Evolutionary conservation across 2,797 vertebrate genomes (phyloP), one percentile per base, ranked within the genome.

Genomic region (Crocodylus rhombifer): DNA sequence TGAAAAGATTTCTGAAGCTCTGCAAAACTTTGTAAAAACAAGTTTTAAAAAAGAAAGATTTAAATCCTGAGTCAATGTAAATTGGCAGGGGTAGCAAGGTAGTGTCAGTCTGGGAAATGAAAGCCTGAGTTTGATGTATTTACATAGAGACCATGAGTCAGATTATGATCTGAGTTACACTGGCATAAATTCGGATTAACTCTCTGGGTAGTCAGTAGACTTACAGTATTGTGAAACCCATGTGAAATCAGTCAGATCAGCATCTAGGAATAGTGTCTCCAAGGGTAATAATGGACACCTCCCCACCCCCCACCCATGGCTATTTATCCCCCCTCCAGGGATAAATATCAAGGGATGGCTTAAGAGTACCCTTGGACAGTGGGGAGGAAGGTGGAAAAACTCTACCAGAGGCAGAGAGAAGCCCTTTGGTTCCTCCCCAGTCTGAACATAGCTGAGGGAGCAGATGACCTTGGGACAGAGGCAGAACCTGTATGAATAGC

Each of bases 231-330:
- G 36, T 71, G 42, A 23, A 33, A 71, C 36, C 69, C 42, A 51
- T 51, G 25, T 0, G 0, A 42, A 33, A 51, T 10, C 58, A 25
- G 82, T 14, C 7, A 33, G 18, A 77, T 11, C 42, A 78, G 7
- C 0, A 17, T 36, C 33, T 74, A 42, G 2, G 5, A n/a, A 2
- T 64, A 90, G 7, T 30, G 67, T 36, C 69, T 62, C 25, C 4
- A 30, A 18, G 69, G 5, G 21, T 23, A 26, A 30, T n/a, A 71
- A 71, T 51, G 36, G 13, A 71, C 36, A 20, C 36, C 69, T 71
- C 15, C 36, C 25, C 42, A 3, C 10, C 42, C 9, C 42, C 3
- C 42, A 3, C 10, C 42, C 42, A 51, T 11, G 10, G 42, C 42
- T 51, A 51, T 51, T 51, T 51, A 51, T 51, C 42, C 42, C 42